Conservation (phyloP, 2,113 vertebrate genomes). For the Bolborhynchus lineola region DNA sequence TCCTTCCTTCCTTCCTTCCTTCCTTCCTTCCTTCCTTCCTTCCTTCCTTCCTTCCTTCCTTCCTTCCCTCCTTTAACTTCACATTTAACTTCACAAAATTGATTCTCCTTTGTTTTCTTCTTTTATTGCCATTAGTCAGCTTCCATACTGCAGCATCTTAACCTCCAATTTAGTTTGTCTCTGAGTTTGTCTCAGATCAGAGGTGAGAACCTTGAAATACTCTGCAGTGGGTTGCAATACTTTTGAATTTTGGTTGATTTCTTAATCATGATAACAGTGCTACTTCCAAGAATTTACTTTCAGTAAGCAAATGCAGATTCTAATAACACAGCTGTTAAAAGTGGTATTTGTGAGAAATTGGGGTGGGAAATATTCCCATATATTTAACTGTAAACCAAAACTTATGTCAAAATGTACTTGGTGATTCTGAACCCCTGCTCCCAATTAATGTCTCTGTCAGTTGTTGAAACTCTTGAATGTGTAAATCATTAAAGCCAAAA, state of each 20-base stretch:
- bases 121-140: neutral
- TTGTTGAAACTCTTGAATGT: neutral
- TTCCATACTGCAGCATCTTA: neutral
- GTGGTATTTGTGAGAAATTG: neutral
- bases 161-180: neutral
- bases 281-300: neutral
- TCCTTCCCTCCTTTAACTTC: neutral
- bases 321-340: constrained; percentile 8
- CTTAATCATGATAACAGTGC: neutral
- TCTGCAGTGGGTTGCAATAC: neutral
- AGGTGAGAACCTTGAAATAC: neutral
- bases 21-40: too few species aligned
- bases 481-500: neutral
- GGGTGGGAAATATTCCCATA: neutral
- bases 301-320: neutral
- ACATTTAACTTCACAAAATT: neutral
- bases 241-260: neutral
- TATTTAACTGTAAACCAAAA: neutral
- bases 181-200: neutral
- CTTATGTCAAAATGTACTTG: neutral
- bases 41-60: too few species aligned
- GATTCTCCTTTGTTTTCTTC: neutral
- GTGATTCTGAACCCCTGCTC: neutral
- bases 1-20: neutral
- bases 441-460: neutral